Conservation (phyloP, 92 coral and sea anemone genomes). For the Siderastrea radians region DNA sequence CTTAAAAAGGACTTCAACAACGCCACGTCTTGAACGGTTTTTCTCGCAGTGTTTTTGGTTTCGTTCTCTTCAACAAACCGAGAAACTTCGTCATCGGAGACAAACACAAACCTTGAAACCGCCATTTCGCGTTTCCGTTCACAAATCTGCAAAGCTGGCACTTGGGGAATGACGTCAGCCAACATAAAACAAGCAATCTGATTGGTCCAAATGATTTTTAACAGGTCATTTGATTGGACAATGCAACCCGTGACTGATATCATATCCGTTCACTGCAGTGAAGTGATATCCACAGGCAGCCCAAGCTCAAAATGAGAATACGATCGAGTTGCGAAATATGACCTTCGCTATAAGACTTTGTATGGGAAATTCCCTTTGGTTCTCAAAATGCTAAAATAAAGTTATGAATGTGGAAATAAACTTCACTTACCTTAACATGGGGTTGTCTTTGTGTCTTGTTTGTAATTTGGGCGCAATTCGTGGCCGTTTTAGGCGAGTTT, state of each 20-base stretch:
- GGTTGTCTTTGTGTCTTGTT: too few relatives aligned
- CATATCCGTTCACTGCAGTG: constrained; percentile 20
- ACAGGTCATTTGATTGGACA: constrained; percentile 33
- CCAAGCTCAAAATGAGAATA: too few relatives aligned
- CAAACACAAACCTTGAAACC: constrained; percentile 18
- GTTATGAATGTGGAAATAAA: too few relatives aligned
- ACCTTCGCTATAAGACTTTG: too few relatives aligned
- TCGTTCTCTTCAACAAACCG: background rate
- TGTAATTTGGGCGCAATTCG: too few relatives aligned
- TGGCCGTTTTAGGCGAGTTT: too few relatives aligned
- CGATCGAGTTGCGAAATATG: too few relatives aligned
- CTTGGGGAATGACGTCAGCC: background rate
- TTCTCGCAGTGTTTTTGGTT: background rate
- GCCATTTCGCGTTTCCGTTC: background rate
- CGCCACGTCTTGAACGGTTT: background rate
- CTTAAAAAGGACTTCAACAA: background rate
- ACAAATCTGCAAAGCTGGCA: background rate
- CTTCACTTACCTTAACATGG: too few relatives aligned
- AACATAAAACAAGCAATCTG: constrained; percentile 2
- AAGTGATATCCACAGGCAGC: background rate
- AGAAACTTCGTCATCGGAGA: constrained; percentile 16
- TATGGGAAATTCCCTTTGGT: too few relatives aligned
- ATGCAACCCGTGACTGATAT: constrained; percentile 27
- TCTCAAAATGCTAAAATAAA: too few relatives aligned
- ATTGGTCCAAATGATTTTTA: constrained; percentile 14